Base-by-base conservation (phyloP, 2,113 vertebrate genomes). In the Anguilla rostrata region DNA sequence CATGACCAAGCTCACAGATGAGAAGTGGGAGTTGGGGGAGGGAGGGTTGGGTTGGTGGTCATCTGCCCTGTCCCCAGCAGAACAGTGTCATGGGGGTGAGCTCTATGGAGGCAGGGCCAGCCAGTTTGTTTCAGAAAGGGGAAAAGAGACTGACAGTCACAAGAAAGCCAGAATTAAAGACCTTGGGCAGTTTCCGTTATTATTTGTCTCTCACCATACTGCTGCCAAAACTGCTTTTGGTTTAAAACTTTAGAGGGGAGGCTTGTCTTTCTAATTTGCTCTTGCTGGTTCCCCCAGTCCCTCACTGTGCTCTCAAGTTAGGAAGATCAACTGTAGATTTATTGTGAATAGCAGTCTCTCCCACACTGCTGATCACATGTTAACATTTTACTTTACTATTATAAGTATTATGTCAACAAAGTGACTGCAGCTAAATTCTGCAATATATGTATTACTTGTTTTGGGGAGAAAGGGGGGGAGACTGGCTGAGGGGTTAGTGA, bases 1-100 rank as follows among this genome's bases (percentile, higher is more conserved):
- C 39, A 12, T 82, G 78, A 88, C 84, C 87, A 88, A 82, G 53
- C 83, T 88, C 56, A 14, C 53, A 66, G 39, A 86, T 40, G 41
- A 85, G 29, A 79, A n/a, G 79, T 2, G 5, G 60, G 60, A 8
- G 18, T 20, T 5, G 20, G 60, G 60, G 18, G 57, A 9, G 57
- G 14, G 57, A 14, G 57, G 57, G 14, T 3, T 9, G 57, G 57
- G 57, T 9, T 12, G 57, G 60, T 39, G 80, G 78, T 43, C 26
- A 18, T 26, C 39, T 79, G 78, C 20, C 18, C 56, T 49, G 78
- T 66, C 40, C 57, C 39, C 56, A 22, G 26, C 39, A 20, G 46
- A 63, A 39, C 53, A 34, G 22, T 29, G 43, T 46, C 29, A 85
- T 16, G 15, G 71, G 53, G 56, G 78, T 39, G 39, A 53, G n/a